These are phyloP conservation scores for Xenops minutus DNA, from an alignment of 2,797 vertebrate species.

Conservation along the genomic window DNA sequence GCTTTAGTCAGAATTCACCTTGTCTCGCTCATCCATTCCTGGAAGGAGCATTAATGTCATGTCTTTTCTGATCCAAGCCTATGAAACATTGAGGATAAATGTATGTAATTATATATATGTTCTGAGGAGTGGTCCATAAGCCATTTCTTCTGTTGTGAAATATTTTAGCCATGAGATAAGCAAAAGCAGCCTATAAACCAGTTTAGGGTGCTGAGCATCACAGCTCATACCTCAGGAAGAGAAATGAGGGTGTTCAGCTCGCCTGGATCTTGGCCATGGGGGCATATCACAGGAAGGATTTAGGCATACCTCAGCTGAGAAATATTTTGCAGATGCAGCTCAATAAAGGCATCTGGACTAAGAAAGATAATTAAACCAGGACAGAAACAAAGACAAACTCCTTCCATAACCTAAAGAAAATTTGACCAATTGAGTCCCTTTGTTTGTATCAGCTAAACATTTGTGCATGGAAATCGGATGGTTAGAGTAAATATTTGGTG, in stretches of 20 bases:
- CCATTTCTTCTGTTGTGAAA: neutral
- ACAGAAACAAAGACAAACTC: slow-evolving; percentile 30
- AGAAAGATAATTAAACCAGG: slow-evolving; percentile 51
- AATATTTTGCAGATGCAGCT: slow-evolving; percentile 37
- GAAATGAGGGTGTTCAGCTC: neutral
- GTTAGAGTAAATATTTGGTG: slow-evolving; percentile 68
- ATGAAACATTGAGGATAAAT: neutral
- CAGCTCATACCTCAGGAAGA: neutral
- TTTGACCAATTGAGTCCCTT: slow-evolving; percentile 8
- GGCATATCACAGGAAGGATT: neutral
- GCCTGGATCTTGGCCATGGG: neutral
- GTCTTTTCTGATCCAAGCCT: neutral
- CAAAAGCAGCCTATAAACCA: neutral
- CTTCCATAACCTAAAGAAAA: neutral
- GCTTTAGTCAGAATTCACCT: neutral
- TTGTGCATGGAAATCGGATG: neutral
- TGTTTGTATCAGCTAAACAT: slow-evolving; percentile 56
- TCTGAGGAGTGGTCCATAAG: neutral
- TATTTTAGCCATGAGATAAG: neutral
- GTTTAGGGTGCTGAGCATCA: neutral
- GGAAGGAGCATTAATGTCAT: neutral
- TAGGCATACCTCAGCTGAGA: slow-evolving; percentile 3
- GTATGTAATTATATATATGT: fast-evolving
- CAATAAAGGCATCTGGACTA: slow-evolving; percentile 42
- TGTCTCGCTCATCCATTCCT: neutral